Conservation (phyloP, 92 coral and sea anemone species). For the Parazoanthus swiftii region DNA sequence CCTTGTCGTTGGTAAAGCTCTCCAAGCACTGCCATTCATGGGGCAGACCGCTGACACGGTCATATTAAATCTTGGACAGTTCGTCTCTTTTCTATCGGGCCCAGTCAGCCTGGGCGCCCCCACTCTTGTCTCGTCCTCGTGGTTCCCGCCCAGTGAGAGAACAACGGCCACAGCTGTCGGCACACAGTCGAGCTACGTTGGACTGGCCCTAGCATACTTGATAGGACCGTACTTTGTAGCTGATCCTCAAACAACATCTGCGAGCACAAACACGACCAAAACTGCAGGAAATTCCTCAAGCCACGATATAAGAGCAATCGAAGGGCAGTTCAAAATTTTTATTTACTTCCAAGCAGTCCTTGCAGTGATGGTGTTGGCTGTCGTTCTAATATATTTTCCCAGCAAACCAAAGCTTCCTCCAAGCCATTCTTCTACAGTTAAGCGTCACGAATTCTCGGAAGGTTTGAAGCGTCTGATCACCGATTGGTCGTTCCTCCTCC, state of each 20-base stretch:
- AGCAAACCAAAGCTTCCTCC: slow-evolving; percentile 76
- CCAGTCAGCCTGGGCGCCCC: slow-evolving; percentile 40
- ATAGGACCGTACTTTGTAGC: slow-evolving; percentile 34
- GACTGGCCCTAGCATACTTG: slow-evolving; percentile 22
- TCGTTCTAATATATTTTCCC: slow-evolving; percentile 64
- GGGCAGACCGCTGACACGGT: slow-evolving; percentile 29
- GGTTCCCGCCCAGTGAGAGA: slow-evolving; percentile 42
- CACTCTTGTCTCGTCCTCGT: slow-evolving; percentile 17
- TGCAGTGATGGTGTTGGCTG: slow-evolving; percentile 31
- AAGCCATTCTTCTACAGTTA: slow-evolving; percentile 54
- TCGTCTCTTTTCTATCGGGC: slow-evolving; percentile 23
- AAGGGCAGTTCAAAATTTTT: slow-evolving; percentile 37
- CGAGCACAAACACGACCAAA: not conserved
- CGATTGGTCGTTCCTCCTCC: slow-evolving; percentile 3
- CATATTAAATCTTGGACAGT: slow-evolving; percentile 24
- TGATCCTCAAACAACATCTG: not conserved
- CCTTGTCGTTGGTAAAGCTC: slow-evolving; percentile 24
- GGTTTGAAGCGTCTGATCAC: slow-evolving; percentile 23
- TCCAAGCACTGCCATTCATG: slow-evolving; percentile 30
- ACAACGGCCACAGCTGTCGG: slow-evolving; percentile 44
- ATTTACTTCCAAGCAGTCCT: slow-evolving; percentile 48
- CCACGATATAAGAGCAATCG: not conserved
- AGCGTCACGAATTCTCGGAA: slow-evolving; percentile 29
- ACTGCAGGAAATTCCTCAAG: not conserved
- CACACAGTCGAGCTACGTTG: slow-evolving; percentile 33